Evolutionary conservation across 2,113 vertebrate genomes (phyloP).

Genomic region (Notothenia rossii): DNA sequence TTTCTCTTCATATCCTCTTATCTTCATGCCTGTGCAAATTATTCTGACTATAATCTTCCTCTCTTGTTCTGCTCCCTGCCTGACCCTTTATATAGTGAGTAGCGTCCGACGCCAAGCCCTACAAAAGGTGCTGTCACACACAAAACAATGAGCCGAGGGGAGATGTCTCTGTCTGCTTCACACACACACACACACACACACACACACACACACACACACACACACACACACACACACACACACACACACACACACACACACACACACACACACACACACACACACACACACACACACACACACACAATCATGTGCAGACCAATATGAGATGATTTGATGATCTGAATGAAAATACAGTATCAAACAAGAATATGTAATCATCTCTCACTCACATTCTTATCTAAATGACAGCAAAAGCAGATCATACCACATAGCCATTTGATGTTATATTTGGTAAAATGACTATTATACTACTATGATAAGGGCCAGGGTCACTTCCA

Average conservation of each 20-base stretch:
- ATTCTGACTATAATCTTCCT: conserved; percentile 71
- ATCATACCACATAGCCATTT: not conserved
- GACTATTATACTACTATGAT: not conserved
- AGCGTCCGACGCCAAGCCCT: conserved; percentile 67
- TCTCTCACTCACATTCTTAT: too few species aligned
- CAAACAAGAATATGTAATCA: not conserved
- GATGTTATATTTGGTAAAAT: not conserved
- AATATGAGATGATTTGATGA: conserved; percentile 20
- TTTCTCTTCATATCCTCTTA: conserved; percentile 53
- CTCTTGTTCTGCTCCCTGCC: conserved; percentile 45
- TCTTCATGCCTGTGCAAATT: conserved; percentile 65
- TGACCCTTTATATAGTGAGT: conserved; percentile 52
- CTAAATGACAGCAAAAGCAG: not conserved
- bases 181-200: conserved; percentile 14
- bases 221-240: not conserved
- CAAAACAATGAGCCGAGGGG: conserved; percentile 48
- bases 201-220: too few species aligned
- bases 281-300: not conserved
- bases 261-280: too few species aligned
- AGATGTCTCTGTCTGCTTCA: conserved; percentile 74
- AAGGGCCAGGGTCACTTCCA: not conserved
- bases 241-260: not conserved
- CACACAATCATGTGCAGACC: not conserved
- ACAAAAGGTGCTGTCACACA: conserved; percentile 72
- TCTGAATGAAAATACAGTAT: not conserved